Evolutionary conservation across 2,888 invertebrate genomes (phyloP).

Genomic region (Myathropa florea): DNA sequence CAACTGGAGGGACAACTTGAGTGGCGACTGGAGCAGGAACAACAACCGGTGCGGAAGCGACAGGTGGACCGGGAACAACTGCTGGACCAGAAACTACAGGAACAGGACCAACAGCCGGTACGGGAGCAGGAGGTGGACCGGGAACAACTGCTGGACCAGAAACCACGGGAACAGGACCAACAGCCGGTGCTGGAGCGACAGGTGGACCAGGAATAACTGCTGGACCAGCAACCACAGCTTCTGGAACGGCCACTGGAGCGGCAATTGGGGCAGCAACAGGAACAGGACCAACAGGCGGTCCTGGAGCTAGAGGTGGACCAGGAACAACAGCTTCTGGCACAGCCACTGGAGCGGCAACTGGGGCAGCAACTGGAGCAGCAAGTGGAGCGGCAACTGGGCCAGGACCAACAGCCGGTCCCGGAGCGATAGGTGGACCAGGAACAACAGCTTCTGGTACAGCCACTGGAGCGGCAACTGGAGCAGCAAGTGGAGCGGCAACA

Average conservation of each 20-base stretch:
- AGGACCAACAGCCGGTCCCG: neutral
- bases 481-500: conserved; percentile 9
- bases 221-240: no score
- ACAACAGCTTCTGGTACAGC: no score
- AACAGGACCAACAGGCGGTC: no score
- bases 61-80: no score
- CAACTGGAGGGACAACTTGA: conserved; percentile 23
- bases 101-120: neutral
- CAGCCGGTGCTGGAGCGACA: conserved; percentile 43
- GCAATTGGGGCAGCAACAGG: no score
- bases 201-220: neutral
- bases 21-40: neutral
- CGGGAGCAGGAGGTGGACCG: neutral
- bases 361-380: conserved; percentile 25
- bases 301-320: conserved; percentile 1
- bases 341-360: conserved; percentile 39
- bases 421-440: conserved; percentile 21
- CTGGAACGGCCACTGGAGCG: no score
- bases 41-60: neutral
- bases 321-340: neutral
- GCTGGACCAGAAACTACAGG: no score
- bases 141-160: conserved; percentile 1
- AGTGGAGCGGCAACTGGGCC: neutral
- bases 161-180: neutral
- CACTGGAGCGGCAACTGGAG: neutral